Conservation (phyloP, 2,797 vertebrate species). For the Gallinago stenura region DNA sequence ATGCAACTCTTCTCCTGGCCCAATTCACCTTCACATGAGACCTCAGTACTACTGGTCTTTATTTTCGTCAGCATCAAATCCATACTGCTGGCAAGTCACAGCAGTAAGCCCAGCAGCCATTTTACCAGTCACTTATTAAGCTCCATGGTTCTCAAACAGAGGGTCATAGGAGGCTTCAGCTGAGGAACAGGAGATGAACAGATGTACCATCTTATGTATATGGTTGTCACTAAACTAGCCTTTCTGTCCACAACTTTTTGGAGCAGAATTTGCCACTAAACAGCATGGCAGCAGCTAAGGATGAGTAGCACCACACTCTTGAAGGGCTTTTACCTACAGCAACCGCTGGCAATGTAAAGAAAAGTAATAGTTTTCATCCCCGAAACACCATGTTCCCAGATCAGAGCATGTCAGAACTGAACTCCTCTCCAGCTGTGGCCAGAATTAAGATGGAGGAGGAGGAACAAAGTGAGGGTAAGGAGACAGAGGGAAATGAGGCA, state of each 20-base stretch:
- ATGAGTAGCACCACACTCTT: neutral
- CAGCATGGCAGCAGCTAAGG: neutral
- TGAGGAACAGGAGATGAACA: neutral
- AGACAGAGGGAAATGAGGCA: neutral
- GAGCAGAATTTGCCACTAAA: neutral
- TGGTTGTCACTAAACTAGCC: neutral
- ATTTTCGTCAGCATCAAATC: neutral
- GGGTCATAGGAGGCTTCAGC: neutral
- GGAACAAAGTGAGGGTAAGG: neutral
- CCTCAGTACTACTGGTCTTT: neutral
- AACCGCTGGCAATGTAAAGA: neutral
- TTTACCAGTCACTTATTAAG: neutral
- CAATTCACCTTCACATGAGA: fast-evolving
- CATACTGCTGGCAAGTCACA: fast-evolving
- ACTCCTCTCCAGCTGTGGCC: neutral
- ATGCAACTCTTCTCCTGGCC: neutral
- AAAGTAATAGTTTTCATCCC: neutral
- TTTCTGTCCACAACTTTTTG: neutral
- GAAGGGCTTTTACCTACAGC: neutral
- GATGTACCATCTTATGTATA: neutral
- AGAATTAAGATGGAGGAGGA: neutral
- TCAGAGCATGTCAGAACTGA: neutral
- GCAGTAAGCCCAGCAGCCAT: neutral
- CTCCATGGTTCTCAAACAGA: neutral
- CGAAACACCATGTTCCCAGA: neutral